Evolutionary conservation across 2,888 invertebrate genomes (phyloP).

Genomic region (Thereva unica): DNA sequence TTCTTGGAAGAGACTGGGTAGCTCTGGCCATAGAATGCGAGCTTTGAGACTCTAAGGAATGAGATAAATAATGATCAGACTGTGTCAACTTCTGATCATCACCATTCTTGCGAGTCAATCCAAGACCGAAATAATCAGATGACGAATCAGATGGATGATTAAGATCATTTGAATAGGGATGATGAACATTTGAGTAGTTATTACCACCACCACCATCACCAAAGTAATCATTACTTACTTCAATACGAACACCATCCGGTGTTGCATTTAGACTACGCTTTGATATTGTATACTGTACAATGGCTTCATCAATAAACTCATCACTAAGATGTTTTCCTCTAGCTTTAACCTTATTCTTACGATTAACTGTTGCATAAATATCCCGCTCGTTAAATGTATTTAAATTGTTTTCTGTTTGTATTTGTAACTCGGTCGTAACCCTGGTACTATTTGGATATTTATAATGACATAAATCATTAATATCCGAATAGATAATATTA

Average conservation of each 20-base stretch:
- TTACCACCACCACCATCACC: slow-evolving; percentile 37
- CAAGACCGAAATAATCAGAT: slow-evolving; percentile 54
- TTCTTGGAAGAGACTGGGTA: slow-evolving; percentile 56
- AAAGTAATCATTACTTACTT: slow-evolving; percentile 44
- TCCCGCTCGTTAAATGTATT: slow-evolving; percentile 53
- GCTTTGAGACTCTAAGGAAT: slow-evolving; percentile 54
- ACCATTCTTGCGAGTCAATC: slow-evolving; percentile 47
- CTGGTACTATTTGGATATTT: slow-evolving; percentile 44
- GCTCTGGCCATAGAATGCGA: slow-evolving; percentile 49
- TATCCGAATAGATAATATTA: slow-evolving; percentile 58
- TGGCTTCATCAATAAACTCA: slow-evolving; percentile 57
- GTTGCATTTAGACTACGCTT: slow-evolving; percentile 50
- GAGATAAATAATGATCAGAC: slow-evolving; percentile 54
- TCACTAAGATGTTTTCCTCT: slow-evolving; percentile 57
- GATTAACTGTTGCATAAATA: slow-evolving; percentile 58
- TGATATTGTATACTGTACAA: slow-evolving; percentile 53
- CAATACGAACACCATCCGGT: slow-evolving; percentile 30
- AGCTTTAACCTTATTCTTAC: slow-evolving; percentile 56
- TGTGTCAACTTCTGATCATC: slow-evolving; percentile 52
- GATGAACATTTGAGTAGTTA: slow-evolving; percentile 13
- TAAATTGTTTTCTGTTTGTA: slow-evolving; percentile 17
- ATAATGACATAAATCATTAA: slow-evolving; percentile 56
- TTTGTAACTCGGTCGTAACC: slow-evolving; percentile 16
- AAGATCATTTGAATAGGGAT: slow-evolving; percentile 52
- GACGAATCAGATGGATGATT: slow-evolving; percentile 57